Conservation (phyloP, 2,888 invertebrate genomes). For the Nowickia ferox region DNA sequence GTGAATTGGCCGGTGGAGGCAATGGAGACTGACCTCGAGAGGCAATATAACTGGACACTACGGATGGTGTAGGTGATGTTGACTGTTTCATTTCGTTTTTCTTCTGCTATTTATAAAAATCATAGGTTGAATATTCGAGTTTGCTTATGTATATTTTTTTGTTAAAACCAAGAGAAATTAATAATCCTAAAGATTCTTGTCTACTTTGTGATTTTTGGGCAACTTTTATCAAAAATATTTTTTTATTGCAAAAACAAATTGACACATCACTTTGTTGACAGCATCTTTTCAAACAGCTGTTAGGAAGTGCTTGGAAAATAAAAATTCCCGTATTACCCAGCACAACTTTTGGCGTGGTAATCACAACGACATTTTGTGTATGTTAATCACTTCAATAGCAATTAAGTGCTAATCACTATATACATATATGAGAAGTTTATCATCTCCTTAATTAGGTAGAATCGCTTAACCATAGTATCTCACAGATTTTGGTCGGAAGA, state of each 20-base stretch:
- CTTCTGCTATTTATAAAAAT: not conserved
- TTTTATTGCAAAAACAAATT: conserved; percentile 36
- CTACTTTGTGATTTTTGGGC: too few relatives aligned
- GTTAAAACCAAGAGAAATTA: not conserved
- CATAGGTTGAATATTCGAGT: not conserved
- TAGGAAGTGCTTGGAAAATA: too few relatives aligned
- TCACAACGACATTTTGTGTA: too few relatives aligned
- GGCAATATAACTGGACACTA: conserved; percentile 77
- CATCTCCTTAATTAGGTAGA: too few relatives aligned
- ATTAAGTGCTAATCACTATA: too few relatives aligned
- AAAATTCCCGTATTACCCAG: too few relatives aligned
- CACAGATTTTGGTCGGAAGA: too few relatives aligned
- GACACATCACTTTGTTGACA: conserved; percentile 68
- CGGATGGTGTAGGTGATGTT: conserved; percentile 86
- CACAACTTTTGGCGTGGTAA: too few relatives aligned
- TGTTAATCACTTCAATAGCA: too few relatives aligned
- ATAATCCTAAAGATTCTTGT: not conserved
- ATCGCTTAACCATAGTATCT: too few relatives aligned
- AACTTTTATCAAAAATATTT: conserved; percentile 1
- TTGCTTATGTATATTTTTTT: conserved; percentile 30
- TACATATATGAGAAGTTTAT: too few relatives aligned
- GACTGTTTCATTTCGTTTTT: conserved; percentile 85
- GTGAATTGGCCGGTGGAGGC: conserved; percentile 88
- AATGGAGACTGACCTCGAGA: conserved; percentile 87
- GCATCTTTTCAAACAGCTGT: too few relatives aligned